Conservation (phyloP, 2,797 vertebrate genomes). For the Takifugu ocellatus region DNA sequence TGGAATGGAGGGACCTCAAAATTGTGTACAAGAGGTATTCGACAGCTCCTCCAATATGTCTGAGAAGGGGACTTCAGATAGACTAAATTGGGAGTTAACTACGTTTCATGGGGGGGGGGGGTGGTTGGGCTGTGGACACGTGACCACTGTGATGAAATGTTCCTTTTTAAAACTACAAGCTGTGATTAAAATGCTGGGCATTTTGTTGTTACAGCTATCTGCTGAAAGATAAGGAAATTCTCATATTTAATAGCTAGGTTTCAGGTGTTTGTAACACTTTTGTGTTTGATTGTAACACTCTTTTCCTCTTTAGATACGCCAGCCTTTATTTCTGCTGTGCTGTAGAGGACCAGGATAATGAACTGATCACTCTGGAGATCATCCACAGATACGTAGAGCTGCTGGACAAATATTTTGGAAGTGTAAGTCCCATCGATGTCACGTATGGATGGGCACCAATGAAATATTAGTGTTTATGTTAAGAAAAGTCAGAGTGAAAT, state of each 20-base stretch:
- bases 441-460: no score
- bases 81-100: no score
- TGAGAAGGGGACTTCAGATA: no score
- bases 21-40: conserved; percentile 97
- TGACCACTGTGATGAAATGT: no score
- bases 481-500: conserved; percentile 7
- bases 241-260: no score
- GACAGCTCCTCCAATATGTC: no score
- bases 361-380: conserved; percentile 98
- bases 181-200: no score
- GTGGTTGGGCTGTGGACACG: no score
- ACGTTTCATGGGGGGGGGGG: no score
- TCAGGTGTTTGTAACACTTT: background rate
- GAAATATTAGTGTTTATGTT: background rate
- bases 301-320: conserved; percentile 81
- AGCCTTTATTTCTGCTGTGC: conserved; percentile 99
- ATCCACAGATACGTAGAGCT: conserved; percentile 99
- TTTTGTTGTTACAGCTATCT: no score
- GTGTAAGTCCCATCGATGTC: conserved; percentile 78
- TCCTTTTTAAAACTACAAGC: no score
- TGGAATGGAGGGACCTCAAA: conserved; percentile 98
- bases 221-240: no score
- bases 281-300: background rate
- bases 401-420: conserved; percentile 99
- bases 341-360: conserved; percentile 97